phyloP scores from a whole-genome alignment of 2,888 invertebrate genomes.

The Harmothoe impar region DNA sequence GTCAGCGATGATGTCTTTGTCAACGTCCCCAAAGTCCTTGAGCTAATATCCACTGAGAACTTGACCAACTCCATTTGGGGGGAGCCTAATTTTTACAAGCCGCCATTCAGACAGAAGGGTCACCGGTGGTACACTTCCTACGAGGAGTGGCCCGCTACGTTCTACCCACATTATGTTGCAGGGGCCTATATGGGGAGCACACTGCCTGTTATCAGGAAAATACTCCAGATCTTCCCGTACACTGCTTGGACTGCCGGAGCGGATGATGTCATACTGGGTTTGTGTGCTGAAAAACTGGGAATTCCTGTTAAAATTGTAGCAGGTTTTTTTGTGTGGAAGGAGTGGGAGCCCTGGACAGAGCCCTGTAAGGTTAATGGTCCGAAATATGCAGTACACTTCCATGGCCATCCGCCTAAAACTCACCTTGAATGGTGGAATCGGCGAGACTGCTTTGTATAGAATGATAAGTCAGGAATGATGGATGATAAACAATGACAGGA shows the following conservation, averaged over 20 bases:
- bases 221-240: background rate
- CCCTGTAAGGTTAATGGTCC: background rate
- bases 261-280: constrained; percentile 4
- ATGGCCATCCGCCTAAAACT: background rate
- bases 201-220: background rate
- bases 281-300: constrained; percentile 35
- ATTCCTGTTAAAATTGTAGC: background rate
- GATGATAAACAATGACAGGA: too few species aligned
- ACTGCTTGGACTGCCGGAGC: background rate
- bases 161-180: background rate
- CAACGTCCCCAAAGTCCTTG: constrained; percentile 22
- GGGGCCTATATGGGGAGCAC: constrained; percentile 25
- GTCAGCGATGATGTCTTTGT: too few species aligned
- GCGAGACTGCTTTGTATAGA: constrained; percentile 16
- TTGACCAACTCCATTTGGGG: constrained; percentile 2
- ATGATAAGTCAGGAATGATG: too few species aligned
- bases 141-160: background rate
- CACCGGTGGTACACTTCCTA: constrained; percentile 29
- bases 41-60: background rate
- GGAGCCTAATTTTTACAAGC: background rate
- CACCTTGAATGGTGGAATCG: background rate
- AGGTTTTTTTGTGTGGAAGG: constrained; percentile 8
- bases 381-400: background rate
- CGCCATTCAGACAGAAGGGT: background rate
- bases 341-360: too few species aligned